Conservation (phyloP, 2,888 invertebrate genomes). For the Heliconius ethilla region DNA sequence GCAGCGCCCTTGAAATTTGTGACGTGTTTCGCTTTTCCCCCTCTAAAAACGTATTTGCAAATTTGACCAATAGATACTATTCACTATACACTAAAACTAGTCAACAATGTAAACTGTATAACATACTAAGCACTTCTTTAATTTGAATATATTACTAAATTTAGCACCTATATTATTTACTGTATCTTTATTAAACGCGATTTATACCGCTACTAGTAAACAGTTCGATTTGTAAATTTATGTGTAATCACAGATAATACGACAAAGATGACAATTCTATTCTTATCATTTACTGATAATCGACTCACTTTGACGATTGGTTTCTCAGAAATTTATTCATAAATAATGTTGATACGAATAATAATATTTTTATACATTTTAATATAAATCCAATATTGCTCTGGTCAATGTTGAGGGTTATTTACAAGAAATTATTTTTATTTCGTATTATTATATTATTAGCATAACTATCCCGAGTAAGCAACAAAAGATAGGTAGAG, state of each 20-base stretch:
- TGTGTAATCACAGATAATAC: slow-evolving; percentile 48
- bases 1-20: slow-evolving; percentile 66
- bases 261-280: slow-evolving; percentile 63
- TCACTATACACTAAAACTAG: neutral
- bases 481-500: no score
- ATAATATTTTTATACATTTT: neutral
- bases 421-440: no score
- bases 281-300: slow-evolving; percentile 55
- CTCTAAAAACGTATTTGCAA: slow-evolving; percentile 29
- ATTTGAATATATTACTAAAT: slow-evolving; percentile 1
- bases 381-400: neutral
- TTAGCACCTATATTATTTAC: neutral
- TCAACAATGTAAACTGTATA: neutral
- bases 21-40: slow-evolving; percentile 46
- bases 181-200: neutral
- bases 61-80: slow-evolving; percentile 14
- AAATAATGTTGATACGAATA: neutral
- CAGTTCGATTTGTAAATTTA: slow-evolving; percentile 43
- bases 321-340: slow-evolving; percentile 49
- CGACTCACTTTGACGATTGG: slow-evolving; percentile 57
- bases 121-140: neutral
- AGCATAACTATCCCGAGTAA: no score
- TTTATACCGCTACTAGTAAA: slow-evolving; percentile 21
- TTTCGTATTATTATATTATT: no score
- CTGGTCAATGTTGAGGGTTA: no score